Conservation (phyloP, 1,140 invertebrate species). For the Wasmannia auropunctata region DNA sequence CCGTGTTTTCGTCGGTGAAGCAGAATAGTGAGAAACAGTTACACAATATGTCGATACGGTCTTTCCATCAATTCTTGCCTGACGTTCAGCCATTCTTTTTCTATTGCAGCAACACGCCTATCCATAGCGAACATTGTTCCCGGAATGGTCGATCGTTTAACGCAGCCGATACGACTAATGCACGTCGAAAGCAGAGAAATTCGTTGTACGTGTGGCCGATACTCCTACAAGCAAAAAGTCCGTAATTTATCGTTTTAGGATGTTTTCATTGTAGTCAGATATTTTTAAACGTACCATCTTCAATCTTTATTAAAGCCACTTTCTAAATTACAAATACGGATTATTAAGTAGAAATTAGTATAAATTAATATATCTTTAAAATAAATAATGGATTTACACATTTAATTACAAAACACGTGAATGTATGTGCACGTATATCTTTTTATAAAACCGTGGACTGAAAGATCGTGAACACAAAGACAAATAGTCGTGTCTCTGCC, state of each 20-base stretch:
- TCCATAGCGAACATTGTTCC: constrained; percentile 49
- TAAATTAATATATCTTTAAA: neutral
- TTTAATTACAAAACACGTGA: neutral
- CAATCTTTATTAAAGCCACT: neutral
- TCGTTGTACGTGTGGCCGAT: constrained; percentile 35
- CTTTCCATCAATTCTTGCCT: constrained; percentile 47
- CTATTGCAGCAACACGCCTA: constrained; percentile 31
- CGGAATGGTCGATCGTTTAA: constrained; percentile 45
- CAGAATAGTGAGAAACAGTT: constrained; percentile 44
- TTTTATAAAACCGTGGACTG: neutral
- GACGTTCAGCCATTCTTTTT: constrained; percentile 38
- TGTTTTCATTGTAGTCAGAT: neutral
- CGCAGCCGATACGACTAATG: constrained; percentile 47
- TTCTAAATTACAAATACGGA: neutral
- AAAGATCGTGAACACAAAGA: neutral
- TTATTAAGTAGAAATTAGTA: neutral
- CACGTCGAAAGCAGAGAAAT: constrained; percentile 49
- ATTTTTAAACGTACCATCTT: constrained; percentile 14
- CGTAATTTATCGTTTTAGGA: constrained; percentile 47
- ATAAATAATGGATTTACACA: neutral
- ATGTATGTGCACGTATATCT: neutral
- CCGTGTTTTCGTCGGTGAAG: neutral
- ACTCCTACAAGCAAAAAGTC: neutral
- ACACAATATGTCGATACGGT: constrained; percentile 48
- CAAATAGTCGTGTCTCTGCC: neutral